These are phyloP conservation scores for Helleia helle DNA, from an alignment of 2,888 invertebrate species.

Conservation along the genomic window DNA sequence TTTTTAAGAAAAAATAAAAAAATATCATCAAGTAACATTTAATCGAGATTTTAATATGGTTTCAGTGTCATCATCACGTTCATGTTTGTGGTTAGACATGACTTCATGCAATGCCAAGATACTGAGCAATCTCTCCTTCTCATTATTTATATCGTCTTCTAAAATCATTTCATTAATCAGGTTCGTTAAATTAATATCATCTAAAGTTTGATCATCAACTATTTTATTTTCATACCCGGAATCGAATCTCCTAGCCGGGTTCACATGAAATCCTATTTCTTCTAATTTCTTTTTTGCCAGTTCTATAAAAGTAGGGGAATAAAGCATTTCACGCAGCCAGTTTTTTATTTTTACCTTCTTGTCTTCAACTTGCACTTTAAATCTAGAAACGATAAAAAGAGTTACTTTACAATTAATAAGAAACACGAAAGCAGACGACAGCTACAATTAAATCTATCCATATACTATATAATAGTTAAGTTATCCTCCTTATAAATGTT, in stretches of 20 bases:
- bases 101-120: constrained; percentile 50
- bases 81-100: no score
- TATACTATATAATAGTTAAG: no score
- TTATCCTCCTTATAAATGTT: no score
- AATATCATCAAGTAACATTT: no score
- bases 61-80: no score
- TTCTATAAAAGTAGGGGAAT: constrained; percentile 49
- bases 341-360: constrained; percentile 59
- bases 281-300: constrained; percentile 50
- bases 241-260: constrained; percentile 21
- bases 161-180: constrained; percentile 50
- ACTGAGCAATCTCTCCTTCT: constrained; percentile 42
- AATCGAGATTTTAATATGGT: no score
- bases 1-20: no score
- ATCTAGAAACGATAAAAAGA: no score
- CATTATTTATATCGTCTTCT: constrained; percentile 38
- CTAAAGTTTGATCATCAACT: constrained; percentile 48
- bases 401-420: no score
- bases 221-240: constrained; percentile 23
- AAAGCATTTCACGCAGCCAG: constrained; percentile 54
- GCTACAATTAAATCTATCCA: no score
- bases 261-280: constrained; percentile 41
- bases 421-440: no score
- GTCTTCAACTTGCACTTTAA: constrained; percentile 55
- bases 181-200: constrained; percentile 53